These are phyloP conservation scores for Drosophila multiciliata DNA, from an alignment of 2,888 invertebrate species.

Conservation along the genomic window DNA sequence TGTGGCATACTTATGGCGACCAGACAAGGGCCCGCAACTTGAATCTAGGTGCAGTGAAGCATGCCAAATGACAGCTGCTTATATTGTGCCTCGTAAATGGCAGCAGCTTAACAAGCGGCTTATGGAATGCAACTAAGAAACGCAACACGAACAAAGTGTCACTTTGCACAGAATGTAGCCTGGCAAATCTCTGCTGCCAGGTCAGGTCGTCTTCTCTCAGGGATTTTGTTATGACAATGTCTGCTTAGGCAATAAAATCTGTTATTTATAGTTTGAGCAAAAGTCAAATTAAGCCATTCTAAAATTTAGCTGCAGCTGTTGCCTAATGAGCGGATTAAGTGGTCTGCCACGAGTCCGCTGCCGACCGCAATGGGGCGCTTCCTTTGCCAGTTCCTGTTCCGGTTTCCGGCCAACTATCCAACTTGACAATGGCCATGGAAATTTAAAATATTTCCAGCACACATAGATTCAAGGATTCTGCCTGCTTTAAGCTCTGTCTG, in stretches of 20 bases:
- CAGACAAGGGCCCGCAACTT: slow-evolving; percentile 36
- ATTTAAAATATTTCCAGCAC: slow-evolving; percentile 21
- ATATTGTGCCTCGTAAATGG: slow-evolving; percentile 53
- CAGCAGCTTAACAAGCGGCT: slow-evolving; percentile 59
- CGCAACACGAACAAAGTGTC: slow-evolving; percentile 57
- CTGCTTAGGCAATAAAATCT: slow-evolving; percentile 38
- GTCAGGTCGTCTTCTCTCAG: background rate
- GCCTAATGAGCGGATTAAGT: slow-evolving; percentile 75
- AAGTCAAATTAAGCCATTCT: slow-evolving; percentile 64
- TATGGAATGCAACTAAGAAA: slow-evolving; percentile 54
- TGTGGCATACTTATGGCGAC: slow-evolving; percentile 54
- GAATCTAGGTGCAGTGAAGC: slow-evolving; percentile 59
- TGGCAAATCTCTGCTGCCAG: slow-evolving; percentile 19
- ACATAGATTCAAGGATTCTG: slow-evolving; percentile 22
- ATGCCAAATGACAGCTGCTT: slow-evolving; percentile 70
- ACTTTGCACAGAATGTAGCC: slow-evolving; percentile 37
- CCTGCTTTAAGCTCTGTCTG: slow-evolving; percentile 28
- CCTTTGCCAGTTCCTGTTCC: slow-evolving; percentile 32
- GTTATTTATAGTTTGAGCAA: slow-evolving; percentile 51
- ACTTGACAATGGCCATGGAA: slow-evolving; percentile 41
- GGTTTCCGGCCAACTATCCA: slow-evolving; percentile 43
- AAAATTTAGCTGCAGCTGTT: slow-evolving; percentile 69
- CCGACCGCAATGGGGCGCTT: slow-evolving; percentile 43
- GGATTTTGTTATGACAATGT: slow-evolving; percentile 31
- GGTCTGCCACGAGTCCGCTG: slow-evolving; percentile 23